These are phyloP conservation scores for Mythimna pallens DNA, from an alignment of 2,888 invertebrate genomes.

Conservation along the genomic window DNA sequence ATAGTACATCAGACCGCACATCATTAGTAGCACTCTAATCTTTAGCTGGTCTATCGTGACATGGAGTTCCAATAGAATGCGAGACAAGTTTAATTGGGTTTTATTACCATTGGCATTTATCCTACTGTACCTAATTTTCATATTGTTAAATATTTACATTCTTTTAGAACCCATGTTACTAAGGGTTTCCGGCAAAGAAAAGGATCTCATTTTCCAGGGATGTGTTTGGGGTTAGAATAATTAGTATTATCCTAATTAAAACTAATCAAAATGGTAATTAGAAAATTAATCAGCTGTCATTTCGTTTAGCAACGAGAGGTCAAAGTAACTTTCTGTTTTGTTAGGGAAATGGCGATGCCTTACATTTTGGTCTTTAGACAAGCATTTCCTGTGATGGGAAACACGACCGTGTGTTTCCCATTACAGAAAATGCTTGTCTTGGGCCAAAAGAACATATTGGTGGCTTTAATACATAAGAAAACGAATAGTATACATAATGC, in stretches of 20 bases:
- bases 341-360: too few relatives aligned
- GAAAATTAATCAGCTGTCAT: not conserved
- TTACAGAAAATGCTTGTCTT: too few relatives aligned
- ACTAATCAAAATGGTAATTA: not conserved
- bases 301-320: not conserved
- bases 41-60: not conserved
- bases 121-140: not conserved
- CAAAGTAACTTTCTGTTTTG: too few relatives aligned
- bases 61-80: not conserved
- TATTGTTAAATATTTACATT: conserved; percentile 24
- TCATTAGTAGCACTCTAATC: not conserved
- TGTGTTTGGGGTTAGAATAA: not conserved
- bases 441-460: too few relatives aligned
- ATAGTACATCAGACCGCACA: not conserved
- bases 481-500: too few relatives aligned
- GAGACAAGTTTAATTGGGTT: not conserved
- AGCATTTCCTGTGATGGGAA: too few relatives aligned
- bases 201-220: not conserved
- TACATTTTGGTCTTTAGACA: too few relatives aligned
- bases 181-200: not conserved
- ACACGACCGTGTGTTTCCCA: too few relatives aligned
- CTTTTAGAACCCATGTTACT: not conserved
- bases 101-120: not conserved
- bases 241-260: not conserved
- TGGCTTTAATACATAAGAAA: too few relatives aligned